Conservation (phyloP, 2,797 vertebrate genomes). For the Sebastes jordani region DNA sequence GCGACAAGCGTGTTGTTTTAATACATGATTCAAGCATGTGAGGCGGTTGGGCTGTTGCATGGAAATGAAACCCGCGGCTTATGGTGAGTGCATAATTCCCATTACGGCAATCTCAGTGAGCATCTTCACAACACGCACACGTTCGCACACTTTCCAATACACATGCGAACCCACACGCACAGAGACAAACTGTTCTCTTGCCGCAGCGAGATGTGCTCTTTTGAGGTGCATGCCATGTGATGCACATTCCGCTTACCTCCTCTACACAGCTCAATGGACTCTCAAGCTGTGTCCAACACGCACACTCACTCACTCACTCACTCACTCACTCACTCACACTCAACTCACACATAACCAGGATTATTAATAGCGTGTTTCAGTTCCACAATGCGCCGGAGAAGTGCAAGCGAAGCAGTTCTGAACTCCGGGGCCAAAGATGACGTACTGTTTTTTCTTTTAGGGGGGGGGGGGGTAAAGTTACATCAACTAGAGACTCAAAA, state of each 20-base stretch:
- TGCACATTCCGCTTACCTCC: slow-evolving; percentile 53
- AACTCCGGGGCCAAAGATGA: slow-evolving; percentile 58
- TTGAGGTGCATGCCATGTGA: slow-evolving; percentile 63
- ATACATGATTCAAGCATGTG: slow-evolving; percentile 14
- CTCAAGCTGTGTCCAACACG: slow-evolving; percentile 57
- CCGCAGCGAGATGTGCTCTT: slow-evolving; percentile 42
- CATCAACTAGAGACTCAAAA: slow-evolving; percentile 45
- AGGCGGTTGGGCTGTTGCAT: slow-evolving; percentile 18
- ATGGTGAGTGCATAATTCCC: slow-evolving; percentile 41
- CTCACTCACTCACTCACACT: slow-evolving; percentile 45
- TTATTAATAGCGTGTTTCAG: slow-evolving; percentile 79
- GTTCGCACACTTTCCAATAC: slow-evolving; percentile 16
- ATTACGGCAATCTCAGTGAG: slow-evolving; percentile 29
- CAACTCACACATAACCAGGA: slow-evolving; percentile 20
- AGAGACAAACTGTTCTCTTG: slow-evolving; percentile 46
- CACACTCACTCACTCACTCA: slow-evolving; percentile 46
- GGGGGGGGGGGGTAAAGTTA: slow-evolving; percentile 51
- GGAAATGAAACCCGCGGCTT: slow-evolving; percentile 46
- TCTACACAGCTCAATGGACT: slow-evolving; percentile 68
- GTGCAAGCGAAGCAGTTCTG: slow-evolving; percentile 70
- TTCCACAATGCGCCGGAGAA: slow-evolving; percentile 70
- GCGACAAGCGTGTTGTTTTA: slow-evolving; percentile 21
- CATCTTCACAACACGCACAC: slow-evolving; percentile 36
- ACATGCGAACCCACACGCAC: slow-evolving; percentile 5
- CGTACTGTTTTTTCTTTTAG: slow-evolving; percentile 17